Conservation (phyloP, 2,797 vertebrate genomes). For the Xiphorhynchus erythropygius region DNA sequence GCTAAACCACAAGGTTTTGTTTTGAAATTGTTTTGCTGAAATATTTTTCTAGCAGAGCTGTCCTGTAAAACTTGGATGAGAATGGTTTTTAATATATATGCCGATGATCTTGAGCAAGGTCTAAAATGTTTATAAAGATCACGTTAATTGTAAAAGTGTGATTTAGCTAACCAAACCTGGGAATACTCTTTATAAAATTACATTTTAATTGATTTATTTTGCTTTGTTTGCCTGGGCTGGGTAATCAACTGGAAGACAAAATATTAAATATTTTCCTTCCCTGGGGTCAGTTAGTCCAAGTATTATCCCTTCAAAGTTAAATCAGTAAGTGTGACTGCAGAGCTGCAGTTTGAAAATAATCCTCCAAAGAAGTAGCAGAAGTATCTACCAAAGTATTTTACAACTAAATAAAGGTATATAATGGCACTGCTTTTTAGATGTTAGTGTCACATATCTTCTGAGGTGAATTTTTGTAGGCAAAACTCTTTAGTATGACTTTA, state of each 20-base stretch:
- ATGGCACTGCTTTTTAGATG: background rate
- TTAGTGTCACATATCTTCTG: background rate
- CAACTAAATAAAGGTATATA: background rate
- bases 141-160: background rate
- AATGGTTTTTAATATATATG: background rate
- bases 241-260: background rate
- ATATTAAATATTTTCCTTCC: background rate
- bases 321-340: background rate
- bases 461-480: background rate
- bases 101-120: background rate
- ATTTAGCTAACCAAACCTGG: background rate
- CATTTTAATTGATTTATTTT: slow-evolving; percentile 25
- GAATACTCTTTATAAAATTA: background rate
- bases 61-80: background rate
- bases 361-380: background rate
- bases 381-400: background rate
- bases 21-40: background rate
- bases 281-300: background rate
- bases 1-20: background rate
- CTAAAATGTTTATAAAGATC: background rate
- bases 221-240: background rate
- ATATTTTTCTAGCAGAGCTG: background rate
- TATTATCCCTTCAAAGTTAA: background rate
- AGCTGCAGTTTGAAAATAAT: background rate
- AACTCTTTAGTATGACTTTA: background rate